A percentile compares a stretch with the other conserved stretches of the same genome.
Evolutionary conservation across 2,113 vertebrate species (phyloP).

Genomic region (Thunnus maccoyii): DNA sequence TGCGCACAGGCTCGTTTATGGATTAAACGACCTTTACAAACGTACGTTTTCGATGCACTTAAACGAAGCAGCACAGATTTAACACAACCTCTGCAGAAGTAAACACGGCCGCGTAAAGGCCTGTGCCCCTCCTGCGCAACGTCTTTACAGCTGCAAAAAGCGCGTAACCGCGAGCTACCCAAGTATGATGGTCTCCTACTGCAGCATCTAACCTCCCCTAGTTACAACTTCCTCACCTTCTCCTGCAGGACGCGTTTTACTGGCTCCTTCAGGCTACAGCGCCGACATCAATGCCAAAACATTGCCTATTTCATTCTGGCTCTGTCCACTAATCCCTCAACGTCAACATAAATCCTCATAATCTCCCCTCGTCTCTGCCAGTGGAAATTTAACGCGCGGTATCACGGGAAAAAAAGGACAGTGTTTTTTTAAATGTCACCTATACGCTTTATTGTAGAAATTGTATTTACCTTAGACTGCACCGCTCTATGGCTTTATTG

Average conservation of each 20-base stretch:
- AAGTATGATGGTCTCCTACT: not conserved
- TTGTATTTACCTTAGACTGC: slow-evolving; percentile 55
- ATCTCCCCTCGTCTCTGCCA: slow-evolving; percentile 57
- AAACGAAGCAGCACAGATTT: not conserved
- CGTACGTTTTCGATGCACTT: not conserved
- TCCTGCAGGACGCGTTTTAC: slow-evolving; percentile 23
- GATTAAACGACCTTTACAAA: not conserved
- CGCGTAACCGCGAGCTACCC: not conserved
- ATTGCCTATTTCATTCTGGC: slow-evolving; percentile 30
- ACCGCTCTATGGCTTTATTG: slow-evolving; percentile 16
- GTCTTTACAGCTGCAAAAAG: slow-evolving; percentile 9
- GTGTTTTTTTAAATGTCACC: not conserved
- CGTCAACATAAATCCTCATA: slow-evolving; percentile 74
- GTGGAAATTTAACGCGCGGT: not conserved
- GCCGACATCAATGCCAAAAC: slow-evolving; percentile 16
- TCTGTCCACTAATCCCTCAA: slow-evolving; percentile 69
- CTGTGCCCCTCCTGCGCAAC: not conserved
- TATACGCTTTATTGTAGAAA: not conserved
- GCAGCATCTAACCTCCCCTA: not conserved
- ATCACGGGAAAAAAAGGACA: not conserved
- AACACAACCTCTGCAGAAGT: not conserved
- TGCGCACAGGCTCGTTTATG: not conserved
- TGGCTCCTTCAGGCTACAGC: slow-evolving; percentile 10
- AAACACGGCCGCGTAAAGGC: not conserved
- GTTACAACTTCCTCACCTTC: slow-evolving; percentile 43